Evolutionary conservation across 2,113 vertebrate species (phyloP).

Genomic region (Anoura caudifer): DNA sequence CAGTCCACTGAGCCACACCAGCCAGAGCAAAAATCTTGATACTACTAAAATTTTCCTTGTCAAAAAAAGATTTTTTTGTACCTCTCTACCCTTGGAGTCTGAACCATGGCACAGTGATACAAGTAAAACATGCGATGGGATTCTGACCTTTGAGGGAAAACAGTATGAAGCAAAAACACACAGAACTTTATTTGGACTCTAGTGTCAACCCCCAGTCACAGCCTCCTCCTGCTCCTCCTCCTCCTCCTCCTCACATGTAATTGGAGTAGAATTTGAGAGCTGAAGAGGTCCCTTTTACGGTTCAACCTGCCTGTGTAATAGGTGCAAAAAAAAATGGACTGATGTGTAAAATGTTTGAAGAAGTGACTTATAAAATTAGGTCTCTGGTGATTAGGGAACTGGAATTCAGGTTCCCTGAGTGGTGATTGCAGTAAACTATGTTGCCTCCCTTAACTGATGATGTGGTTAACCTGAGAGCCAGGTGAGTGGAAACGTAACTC

Average conservation of each 20-base stretch:
- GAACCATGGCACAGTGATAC: not conserved
- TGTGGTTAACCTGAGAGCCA: slow-evolving; percentile 14
- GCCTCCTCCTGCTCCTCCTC: not conserved
- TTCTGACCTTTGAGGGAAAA: not conserved
- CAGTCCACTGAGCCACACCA: too few relatives aligned
- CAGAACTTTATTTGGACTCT: not conserved
- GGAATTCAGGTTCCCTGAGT: slow-evolving; percentile 33
- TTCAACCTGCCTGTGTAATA: not conserved
- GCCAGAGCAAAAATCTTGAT: not conserved
- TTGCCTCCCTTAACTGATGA: not conserved
- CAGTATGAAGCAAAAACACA: not conserved
- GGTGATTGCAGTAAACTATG: not conserved
- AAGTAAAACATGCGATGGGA: not conserved
- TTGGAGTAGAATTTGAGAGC: not conserved
- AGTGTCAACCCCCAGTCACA: not conserved
- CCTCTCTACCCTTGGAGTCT: not conserved
- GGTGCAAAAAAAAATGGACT: not conserved
- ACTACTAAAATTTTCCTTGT: not conserved
- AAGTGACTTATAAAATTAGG: not conserved
- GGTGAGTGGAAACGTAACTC: not conserved
- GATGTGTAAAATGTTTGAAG: not conserved
- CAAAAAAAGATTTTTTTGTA: not conserved
- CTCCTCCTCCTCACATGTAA: not conserved
- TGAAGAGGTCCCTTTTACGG: not conserved
- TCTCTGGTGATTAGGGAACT: slow-evolving; percentile 10